Evolutionary conservation across 2,797 vertebrate genomes (phyloP).

Genomic region (Microchirus variegatus): DNA sequence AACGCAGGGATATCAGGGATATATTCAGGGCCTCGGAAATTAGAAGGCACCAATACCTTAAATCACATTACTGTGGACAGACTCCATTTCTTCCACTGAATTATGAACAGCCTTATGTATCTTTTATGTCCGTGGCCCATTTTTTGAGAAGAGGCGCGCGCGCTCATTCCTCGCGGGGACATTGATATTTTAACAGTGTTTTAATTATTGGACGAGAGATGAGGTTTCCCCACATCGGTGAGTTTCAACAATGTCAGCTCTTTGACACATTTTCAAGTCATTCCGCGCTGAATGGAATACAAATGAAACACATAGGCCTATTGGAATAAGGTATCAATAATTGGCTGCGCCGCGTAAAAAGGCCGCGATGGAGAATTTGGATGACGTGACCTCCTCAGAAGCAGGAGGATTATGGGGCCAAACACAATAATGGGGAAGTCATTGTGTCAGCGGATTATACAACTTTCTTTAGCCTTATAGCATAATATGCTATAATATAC

Average conservation of each 20-base stretch:
- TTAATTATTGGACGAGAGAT: constrained; percentile 76
- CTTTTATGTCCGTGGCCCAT: constrained; percentile 67
- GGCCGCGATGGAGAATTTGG: constrained; percentile 50
- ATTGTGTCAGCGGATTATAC: constrained; percentile 72
- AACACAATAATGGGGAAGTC: constrained; percentile 61
- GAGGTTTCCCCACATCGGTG: constrained; percentile 77
- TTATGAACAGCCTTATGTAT: constrained; percentile 72
- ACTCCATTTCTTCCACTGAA: constrained; percentile 70
- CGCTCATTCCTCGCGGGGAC: constrained; percentile 71
- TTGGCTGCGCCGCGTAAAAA: constrained; percentile 48
- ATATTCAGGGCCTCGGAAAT: constrained; percentile 63
- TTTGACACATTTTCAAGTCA: constrained; percentile 72
- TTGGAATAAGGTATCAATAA: constrained; percentile 76
- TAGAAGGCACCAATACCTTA: constrained; percentile 74
- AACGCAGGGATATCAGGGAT: constrained; percentile 64
- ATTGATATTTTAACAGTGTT: constrained; percentile 80
- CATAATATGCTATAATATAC: too few species aligned
- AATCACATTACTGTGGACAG: constrained; percentile 76
- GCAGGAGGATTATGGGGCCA: constrained; percentile 62
- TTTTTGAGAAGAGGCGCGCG: constrained; percentile 38
- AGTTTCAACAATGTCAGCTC: constrained; percentile 77
- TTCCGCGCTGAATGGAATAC: constrained; percentile 70
- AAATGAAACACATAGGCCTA: constrained; percentile 74
- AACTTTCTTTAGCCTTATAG: constrained; percentile 64
- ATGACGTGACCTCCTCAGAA: constrained; percentile 71